Conservation (phyloP, 2,888 invertebrate genomes). For the Pilophorus perplexus region DNA sequence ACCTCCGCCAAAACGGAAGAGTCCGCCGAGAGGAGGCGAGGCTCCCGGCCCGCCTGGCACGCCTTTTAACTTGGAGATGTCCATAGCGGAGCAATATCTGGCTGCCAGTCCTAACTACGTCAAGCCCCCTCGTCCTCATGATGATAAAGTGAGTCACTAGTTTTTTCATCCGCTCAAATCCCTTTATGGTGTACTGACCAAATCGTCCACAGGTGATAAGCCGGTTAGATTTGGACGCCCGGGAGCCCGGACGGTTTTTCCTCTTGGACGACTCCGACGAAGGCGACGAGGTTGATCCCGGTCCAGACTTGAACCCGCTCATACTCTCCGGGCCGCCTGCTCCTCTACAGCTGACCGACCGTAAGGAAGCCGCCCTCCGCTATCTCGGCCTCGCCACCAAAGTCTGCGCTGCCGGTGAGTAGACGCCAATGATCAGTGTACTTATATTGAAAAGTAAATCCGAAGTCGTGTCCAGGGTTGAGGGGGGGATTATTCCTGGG, state of each 20-base stretch:
- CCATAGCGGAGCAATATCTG: slow-evolving; percentile 43
- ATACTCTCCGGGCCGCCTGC: slow-evolving; percentile 55
- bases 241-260: background rate
- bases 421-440: background rate
- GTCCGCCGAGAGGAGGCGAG: slow-evolving; percentile 53
- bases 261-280: slow-evolving; percentile 27
- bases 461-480: too few species aligned
- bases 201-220: slow-evolving; percentile 43
- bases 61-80: slow-evolving; percentile 39
- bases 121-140: background rate
- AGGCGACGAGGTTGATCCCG: slow-evolving; percentile 47
- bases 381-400: slow-evolving; percentile 62
- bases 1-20: slow-evolving; percentile 48
- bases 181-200: too few species aligned
- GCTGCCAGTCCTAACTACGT: slow-evolving; percentile 27
- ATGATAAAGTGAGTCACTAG: slow-evolving; percentile 16
- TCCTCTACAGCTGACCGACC: slow-evolving; percentile 56
- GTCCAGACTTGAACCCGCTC: slow-evolving; percentile 51
- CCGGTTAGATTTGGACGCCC: slow-evolving; percentile 44
- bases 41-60: slow-evolving; percentile 43
- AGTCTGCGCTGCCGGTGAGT: slow-evolving; percentile 35
- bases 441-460: too few species aligned
- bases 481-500: too few species aligned
- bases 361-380: slow-evolving; percentile 62
- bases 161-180: too few species aligned